Base-by-base conservation (phyloP, 1,140 invertebrate genomes). In the Drosophila sucinea region DNA sequence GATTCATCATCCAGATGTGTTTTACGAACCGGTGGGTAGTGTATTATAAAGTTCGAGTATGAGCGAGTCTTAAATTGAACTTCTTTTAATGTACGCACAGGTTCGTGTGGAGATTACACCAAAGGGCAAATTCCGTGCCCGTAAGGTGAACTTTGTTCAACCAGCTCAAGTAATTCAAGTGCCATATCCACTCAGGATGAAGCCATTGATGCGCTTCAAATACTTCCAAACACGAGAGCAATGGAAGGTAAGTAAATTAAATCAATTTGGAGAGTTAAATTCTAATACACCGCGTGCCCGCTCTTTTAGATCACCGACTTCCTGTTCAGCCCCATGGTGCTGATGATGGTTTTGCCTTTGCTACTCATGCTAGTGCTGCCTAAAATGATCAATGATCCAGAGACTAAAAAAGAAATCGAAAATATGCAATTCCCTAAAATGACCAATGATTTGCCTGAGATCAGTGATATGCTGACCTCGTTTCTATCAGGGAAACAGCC, bases 311-410 rank as follows among this genome's bases (percentile, higher is more conserved):
- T 97, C 4, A 98, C 97, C 7, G 98, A 99, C 93, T 97, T 99
- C 85, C 91, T 99, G 1, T 97, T 99, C 90, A 99, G 97, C 93
- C 98, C 98, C 41, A 99, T 99, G 98, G 96, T 99, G 1, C 94
- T 99, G 62, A 99, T 99, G 96, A 99, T 99, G 98, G 95, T 99
- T 29, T 90, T 99, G 58, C 98, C 98, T 1, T 93, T 99, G 8
- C 78, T 99, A 1, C 92, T 99, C 0, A 97, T 99, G 73, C 96
- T 99, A 95, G 94, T 99, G 67, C 92, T 99, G 78, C 98, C 98
- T 7, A 98, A 99, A 93, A 96, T 99, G 94, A 97, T 99, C 95
- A 99, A 98, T 91, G 98, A 99, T 93, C 97, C 97, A 54, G 98
- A 99, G 92, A 97, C 98, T 1, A 95, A 97, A 95, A 94, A 98